Base-by-base conservation (phyloP, 2,113 vertebrate species). In the Clarias magur region DNA sequence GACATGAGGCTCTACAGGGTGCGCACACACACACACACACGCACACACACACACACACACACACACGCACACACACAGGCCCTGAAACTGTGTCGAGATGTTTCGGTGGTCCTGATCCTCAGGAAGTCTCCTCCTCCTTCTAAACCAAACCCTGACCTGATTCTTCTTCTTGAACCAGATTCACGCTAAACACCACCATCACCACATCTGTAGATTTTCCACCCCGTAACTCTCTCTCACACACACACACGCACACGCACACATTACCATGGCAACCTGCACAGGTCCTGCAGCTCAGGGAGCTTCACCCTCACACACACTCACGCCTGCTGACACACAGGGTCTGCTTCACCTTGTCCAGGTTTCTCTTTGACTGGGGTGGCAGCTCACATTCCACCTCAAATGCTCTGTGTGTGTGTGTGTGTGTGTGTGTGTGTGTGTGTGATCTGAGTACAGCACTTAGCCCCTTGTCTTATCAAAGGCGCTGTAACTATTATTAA, bases 401-500 rank as follows among this genome's bases (percentile, higher is more conserved):
- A 48, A 48, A 75, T 48, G 78, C 27, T 80, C n/a, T 59, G 12
- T 59, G 57, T 59, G 60, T 62, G 30, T 72, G 68, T 72, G 68
- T 73, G 34, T 73, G 70, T 42, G 70, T 70, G 68, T 73, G 79
- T 81, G 79, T 59, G 76, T 56, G 42, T 34, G 78, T 27, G 54
- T 3, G 9, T 16, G 16, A 19, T 34, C 54, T 17, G 4, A 48
- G 60, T 23, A 27, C 27, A 67, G 2, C 60, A 82, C 62, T 82
- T 48, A 30, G 54, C 8, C 56, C 23, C 78, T 80, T 65, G 25
- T 84, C 83, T 62, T 85, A 75, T 85, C 70, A 19, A 30, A 70
- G 17, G 48, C 15, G 9, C 56, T 27, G 56, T 27, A 3, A 4
- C 70, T 75, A 75, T 85, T 85, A 75, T 85, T 75, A 85, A 85